phyloP scores from a whole-genome alignment of 2,113 vertebrate species.

The Penelope pileata region DNA sequence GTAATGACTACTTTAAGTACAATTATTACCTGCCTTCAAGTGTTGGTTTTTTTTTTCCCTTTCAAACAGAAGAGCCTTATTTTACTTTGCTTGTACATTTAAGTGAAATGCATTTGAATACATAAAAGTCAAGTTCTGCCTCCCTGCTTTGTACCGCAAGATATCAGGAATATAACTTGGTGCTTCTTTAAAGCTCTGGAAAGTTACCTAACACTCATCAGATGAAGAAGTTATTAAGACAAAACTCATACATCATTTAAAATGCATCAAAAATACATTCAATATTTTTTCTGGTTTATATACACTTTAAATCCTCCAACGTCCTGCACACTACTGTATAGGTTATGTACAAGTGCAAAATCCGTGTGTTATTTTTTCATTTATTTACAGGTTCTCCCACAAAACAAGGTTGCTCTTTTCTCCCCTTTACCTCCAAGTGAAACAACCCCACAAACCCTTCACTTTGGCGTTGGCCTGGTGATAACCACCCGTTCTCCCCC shows the following conservation, averaged over 20 bases:
- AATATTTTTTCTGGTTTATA: slow-evolving; percentile 53
- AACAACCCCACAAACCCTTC: background rate
- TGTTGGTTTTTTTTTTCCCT: background rate
- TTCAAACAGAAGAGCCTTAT: background rate
- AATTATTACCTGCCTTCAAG: background rate
- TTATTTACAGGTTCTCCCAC: slow-evolving; percentile 59
- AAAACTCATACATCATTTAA: slow-evolving; percentile 61
- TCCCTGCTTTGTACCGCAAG: background rate
- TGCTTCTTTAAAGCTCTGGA: slow-evolving; percentile 45
- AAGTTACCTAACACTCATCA: slow-evolving; percentile 36
- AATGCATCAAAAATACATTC: slow-evolving; percentile 74
- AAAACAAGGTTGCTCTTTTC: background rate
- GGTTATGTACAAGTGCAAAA: slow-evolving; percentile 72
- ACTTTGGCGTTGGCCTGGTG: background rate
- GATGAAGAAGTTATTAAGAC: slow-evolving; percentile 56
- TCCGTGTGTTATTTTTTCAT: background rate
- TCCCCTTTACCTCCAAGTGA: background rate
- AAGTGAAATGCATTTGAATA: slow-evolving; percentile 31
- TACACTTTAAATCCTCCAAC: slow-evolving; percentile 55
- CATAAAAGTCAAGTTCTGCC: background rate
- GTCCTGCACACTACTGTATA: slow-evolving; percentile 50
- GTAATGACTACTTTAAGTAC: background rate
- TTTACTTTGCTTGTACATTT: background rate
- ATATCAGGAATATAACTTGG: background rate
- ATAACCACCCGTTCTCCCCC: too few relatives aligned